phyloP scores from a whole-genome alignment of 2,113 vertebrate genomes.

The Isurus oxyrinchus region DNA sequence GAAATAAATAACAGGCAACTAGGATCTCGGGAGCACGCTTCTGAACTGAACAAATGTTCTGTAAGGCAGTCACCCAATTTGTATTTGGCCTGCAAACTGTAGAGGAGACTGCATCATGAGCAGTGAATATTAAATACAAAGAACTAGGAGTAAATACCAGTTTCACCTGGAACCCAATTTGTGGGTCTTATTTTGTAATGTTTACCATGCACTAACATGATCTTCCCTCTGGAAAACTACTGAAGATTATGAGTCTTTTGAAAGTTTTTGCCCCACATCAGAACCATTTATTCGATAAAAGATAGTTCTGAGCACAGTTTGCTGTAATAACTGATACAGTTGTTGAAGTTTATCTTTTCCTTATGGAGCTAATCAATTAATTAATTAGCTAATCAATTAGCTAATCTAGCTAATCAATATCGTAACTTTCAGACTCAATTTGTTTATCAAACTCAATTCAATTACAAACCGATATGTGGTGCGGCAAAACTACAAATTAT shows the following conservation, averaged over 20 bases:
- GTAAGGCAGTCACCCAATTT: too few species aligned
- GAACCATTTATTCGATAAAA: background rate
- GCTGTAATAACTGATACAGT: background rate
- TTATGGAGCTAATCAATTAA: background rate
- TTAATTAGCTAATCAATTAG: background rate
- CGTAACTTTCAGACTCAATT: background rate
- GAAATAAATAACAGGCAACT: too few species aligned
- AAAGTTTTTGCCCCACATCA: background rate
- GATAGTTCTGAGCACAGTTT: background rate
- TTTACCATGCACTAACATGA: background rate
- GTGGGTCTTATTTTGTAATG: background rate
- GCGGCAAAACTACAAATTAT: background rate
- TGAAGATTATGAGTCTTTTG: background rate
- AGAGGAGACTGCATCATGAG: too few species aligned
- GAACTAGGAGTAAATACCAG: too few species aligned
- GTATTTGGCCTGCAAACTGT: too few species aligned
- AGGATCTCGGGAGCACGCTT: too few species aligned
- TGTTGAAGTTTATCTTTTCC: background rate
- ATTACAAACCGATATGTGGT: background rate
- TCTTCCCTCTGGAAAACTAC: background rate
- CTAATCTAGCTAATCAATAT: background rate
- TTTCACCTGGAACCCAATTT: too few species aligned
- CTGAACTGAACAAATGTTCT: too few species aligned
- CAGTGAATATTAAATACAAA: too few species aligned
- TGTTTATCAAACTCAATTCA: constrained; percentile 1